Evolutionary conservation across 1,140 invertebrate genomes (phyloP), one percentile per base, ranked within the genome.

Genomic region (Drosophila pruinosa): DNA sequence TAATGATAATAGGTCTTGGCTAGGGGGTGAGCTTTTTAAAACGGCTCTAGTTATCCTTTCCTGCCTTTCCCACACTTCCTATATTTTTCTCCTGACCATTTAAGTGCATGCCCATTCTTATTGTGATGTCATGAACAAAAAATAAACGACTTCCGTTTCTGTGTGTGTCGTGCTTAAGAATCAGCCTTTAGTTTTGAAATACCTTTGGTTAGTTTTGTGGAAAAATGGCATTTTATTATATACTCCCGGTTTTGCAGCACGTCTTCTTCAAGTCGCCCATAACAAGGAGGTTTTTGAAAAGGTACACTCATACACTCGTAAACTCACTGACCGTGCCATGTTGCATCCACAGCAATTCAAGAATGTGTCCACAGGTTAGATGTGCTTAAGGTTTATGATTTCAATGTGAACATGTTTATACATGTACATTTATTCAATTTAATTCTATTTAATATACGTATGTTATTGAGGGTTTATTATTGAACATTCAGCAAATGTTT

Each of bases 121-220:
- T 80, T 77, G 77, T 81, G 72, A 50, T 74, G 65, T 68, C 65
- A 67, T 63, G 57, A 68, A 39, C 48, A 58, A 26, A 78, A 86
- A 78, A 86, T 73, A 78, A 88, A 72, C 63, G 63, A 86, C 82
- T 86, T 86, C 81, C 82, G 82, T 59, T 72, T 47, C 38, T 28
- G n/a, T 24, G 52, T 10, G 41, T 34, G 22, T 54, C 41, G 50
- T 72, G 72, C 57, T 58, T 68, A 81, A 73, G 26, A 53, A 65
- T 73, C 39, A 15, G 15, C 39, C n/a, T 26, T 28, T 57, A 47
- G 4, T 48, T 19, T 22, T 17, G 6, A 19, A 34, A 53, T 48
- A 39, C 34, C 54, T 53, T 22, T 62, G 77, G 36, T 21, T 47
- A 64, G 57, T 78, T 82, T 39, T 50, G 61, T 47, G 38, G 8